phyloP scores from a whole-genome alignment of 1,140 invertebrate species.

The Zaprionus taronus region DNA sequence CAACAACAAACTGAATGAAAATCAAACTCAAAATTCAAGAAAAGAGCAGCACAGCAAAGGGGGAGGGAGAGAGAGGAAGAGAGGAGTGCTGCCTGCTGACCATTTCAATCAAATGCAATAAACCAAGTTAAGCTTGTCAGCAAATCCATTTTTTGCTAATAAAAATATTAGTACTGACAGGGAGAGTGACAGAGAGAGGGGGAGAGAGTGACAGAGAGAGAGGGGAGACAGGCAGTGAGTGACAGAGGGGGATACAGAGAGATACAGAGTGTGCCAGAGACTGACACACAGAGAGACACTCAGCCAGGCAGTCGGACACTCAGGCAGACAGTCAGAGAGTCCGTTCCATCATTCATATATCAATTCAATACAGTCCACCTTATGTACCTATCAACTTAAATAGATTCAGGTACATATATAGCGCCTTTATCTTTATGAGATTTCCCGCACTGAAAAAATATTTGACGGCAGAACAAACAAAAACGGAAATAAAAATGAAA shows the following conservation, averaged over 20 bases:
- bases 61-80: not conserved
- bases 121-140: constrained; percentile 65
- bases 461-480: constrained; percentile 47
- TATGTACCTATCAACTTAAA: constrained; percentile 1
- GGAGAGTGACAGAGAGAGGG: not conserved
- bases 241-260: not conserved
- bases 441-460: constrained; percentile 11
- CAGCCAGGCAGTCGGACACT: not conserved
- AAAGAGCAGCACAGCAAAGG: not conserved
- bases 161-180: constrained; percentile 67
- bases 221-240: not conserved
- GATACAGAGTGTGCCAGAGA: not conserved
- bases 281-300: not conserved
- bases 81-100: not conserved
- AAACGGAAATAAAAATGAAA: constrained; percentile 16
- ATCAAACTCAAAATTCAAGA: constrained; percentile 25
- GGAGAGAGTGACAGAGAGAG: not conserved
- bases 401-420: constrained; percentile 11
- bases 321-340: not conserved
- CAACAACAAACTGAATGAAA: constrained; percentile 48
- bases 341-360: not conserved
- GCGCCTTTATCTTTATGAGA: constrained; percentile 42
- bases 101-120: constrained; percentile 64
- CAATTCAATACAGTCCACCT: not conserved
- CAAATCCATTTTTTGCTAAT: constrained; percentile 67